phyloP scores from a whole-genome alignment of 2,797 vertebrate species.

The Neopelma chrysocephalum region DNA sequence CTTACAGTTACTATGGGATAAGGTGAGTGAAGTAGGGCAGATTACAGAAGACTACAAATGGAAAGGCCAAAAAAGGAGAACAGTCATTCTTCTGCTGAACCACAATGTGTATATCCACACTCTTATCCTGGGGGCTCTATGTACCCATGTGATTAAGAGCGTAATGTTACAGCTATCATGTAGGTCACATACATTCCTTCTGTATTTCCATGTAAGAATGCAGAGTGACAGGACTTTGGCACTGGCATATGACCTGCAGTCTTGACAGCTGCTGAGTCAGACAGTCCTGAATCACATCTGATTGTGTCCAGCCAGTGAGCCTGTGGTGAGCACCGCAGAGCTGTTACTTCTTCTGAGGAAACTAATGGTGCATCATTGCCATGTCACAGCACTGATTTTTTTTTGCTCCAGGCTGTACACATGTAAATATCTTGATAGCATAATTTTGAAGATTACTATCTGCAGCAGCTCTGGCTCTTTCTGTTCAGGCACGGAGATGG shows the following conservation, averaged over 20 bases:
- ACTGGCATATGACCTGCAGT: not conserved
- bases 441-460: not conserved
- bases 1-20: not conserved
- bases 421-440: not conserved
- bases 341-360: not conserved
- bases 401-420: not conserved
- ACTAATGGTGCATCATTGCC: not conserved
- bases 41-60: not conserved
- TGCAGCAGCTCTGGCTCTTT: not conserved
- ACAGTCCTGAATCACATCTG: not conserved
- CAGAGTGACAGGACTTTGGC: not conserved
- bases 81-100: not conserved
- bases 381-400: not conserved
- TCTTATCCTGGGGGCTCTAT: not conserved
- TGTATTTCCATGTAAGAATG: not conserved
- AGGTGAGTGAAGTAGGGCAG: not conserved
- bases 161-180: not conserved
- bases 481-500: not conserved
- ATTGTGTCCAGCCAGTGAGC: not conserved
- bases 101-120: accelerated
- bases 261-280: not conserved
- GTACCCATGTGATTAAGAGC: not conserved
- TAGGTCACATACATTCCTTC: not conserved
- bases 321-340: not conserved
- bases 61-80: not conserved